Base-by-base conservation (phyloP, 2,888 invertebrate species). In the Drosophila pullipes region DNA sequence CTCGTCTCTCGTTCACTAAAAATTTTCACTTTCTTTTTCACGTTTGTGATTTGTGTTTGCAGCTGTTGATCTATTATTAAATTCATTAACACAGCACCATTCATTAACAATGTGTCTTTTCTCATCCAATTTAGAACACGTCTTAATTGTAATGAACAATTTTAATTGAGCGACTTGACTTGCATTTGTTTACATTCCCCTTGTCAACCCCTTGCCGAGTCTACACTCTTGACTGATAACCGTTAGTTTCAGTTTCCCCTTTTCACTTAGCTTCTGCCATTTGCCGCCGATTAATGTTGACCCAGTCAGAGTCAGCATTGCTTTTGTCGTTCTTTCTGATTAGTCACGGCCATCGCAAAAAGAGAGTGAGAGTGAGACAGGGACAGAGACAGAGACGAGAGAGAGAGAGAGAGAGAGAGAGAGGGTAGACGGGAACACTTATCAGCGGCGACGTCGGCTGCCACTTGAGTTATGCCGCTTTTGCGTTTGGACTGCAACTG, bases 31-130 rank as follows among this genome's bases (percentile, higher is more conserved):
- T 76, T 79, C 65, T 28, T 55, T 71, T 71, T 66, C 18, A 31
- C 41, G 28, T 58, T 30, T 39, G 16, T 57, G 25, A 30, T 44
- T 16, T 41, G 66, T 85, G 35, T 69, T 74, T 76, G 82, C 84
- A 89, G 87, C 87, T 89, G 89, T 73, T 74, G 76, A 53, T 68
- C 81, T 84, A 89, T 85, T 89, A 84, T 74, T 84, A 85, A 71
- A 67, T 82, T 86, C 84, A 82, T 85, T 89, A 89, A 79, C 78
- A 74, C 33, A 35, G 31, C 47, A 25, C n/a, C 52, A 53, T 62
- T 62, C 54, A 37, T 53, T 62, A 64, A 44, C 39, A 60, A 55
- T 50, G 28, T 22, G 28, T 62, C 31, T 31, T 31, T 22, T 41
- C 47, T 35, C 41, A 44, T 65, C 37, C 31, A 71, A 57, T 57